phyloP scores from a whole-genome alignment of 1,140 invertebrate species.

The Saccostrea cuccullata region DNA sequence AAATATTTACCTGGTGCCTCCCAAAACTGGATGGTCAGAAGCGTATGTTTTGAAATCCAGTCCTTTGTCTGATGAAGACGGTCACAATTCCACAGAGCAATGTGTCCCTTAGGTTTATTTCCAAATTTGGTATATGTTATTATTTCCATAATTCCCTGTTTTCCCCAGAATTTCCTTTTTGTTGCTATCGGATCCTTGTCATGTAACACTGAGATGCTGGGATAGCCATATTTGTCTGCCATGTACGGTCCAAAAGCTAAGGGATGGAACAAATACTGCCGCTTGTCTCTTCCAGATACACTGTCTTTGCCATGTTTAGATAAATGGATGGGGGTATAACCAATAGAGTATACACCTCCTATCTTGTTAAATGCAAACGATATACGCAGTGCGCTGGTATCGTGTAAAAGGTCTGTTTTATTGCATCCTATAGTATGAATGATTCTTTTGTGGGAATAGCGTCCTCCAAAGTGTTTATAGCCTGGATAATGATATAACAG shows the following conservation, averaged over 20 bases:
- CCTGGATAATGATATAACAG: conserved; percentile 70
- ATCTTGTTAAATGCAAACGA: conserved; percentile 74
- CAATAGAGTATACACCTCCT: conserved; percentile 70
- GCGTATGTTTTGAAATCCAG: conserved; percentile 70
- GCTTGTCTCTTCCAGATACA: conserved; percentile 63
- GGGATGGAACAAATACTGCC: conserved; percentile 74
- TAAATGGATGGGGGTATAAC: conserved; percentile 64
- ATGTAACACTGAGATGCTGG: conserved; percentile 71
- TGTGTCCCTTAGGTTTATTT: conserved; percentile 72
- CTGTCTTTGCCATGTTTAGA: conserved; percentile 73
- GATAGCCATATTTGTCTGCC: conserved; percentile 75
- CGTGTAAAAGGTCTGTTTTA: conserved; percentile 63
- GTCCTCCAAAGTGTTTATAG: conserved; percentile 73
- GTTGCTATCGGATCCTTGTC: conserved; percentile 68
- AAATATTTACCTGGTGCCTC: conserved; percentile 70
- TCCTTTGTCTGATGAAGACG: conserved; percentile 74
- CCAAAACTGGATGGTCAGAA: conserved; percentile 76
- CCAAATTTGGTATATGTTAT: conserved; percentile 73
- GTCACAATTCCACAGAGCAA: conserved; percentile 76
- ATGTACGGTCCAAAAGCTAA: conserved; percentile 75
- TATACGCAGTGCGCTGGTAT: conserved; percentile 74
- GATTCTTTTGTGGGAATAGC: conserved; percentile 67
- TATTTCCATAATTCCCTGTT: conserved; percentile 73
- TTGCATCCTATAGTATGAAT: conserved; percentile 60
- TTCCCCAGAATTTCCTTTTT: conserved; percentile 72